A percentile compares a stretch with the other conserved stretches of the same genome.
phyloP scores from a whole-genome alignment of 2,888 invertebrate species.

The Prosapia bicincta region DNA sequence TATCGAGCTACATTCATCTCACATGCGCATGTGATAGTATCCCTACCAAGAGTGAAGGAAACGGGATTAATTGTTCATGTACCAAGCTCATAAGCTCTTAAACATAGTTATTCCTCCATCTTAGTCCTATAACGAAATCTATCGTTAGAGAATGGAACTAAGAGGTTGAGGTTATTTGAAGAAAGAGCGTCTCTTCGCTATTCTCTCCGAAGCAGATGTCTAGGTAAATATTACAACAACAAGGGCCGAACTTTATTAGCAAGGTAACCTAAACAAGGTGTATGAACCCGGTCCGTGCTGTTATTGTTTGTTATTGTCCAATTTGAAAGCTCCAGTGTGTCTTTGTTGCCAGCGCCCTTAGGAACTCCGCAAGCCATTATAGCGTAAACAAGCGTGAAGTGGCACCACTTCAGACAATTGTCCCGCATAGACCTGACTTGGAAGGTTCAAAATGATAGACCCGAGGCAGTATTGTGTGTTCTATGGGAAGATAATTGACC shows the following conservation, averaged over 20 bases:
- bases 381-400: slow-evolving; percentile 2
- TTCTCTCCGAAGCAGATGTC: too few relatives aligned
- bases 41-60: too few relatives aligned
- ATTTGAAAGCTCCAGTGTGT: neutral
- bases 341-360: neutral
- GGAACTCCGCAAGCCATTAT: neutral
- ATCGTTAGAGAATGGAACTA: too few relatives aligned
- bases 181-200: too few relatives aligned
- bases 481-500: neutral
- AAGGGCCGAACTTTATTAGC: neutral
- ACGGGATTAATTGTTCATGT: too few relatives aligned
- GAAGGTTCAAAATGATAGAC: neutral
- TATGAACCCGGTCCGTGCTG: neutral
- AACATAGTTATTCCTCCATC: too few relatives aligned
- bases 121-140: too few relatives aligned
- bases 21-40: too few relatives aligned
- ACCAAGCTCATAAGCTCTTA: too few relatives aligned
- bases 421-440: neutral
- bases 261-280: neutral
- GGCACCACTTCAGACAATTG: neutral
- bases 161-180: too few relatives aligned
- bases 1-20: too few relatives aligned
- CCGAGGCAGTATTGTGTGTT: neutral
- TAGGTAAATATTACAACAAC: too few relatives aligned
- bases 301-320: neutral